phyloP scores from a whole-genome alignment of 2,797 vertebrate genomes.

The Lithobates pipiens region DNA sequence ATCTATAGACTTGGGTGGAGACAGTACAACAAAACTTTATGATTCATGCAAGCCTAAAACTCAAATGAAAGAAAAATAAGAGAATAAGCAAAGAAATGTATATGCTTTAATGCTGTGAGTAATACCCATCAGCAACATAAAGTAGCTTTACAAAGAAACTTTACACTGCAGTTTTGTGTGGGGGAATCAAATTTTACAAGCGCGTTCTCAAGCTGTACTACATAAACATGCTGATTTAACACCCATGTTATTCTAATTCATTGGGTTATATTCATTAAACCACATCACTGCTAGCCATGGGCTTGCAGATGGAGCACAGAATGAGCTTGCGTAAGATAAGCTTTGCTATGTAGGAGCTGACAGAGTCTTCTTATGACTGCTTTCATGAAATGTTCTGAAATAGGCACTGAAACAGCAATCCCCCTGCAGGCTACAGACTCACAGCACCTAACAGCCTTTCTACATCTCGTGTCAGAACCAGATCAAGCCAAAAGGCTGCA shows the following conservation, averaged over 20 bases:
- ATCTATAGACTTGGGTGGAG: too few relatives aligned
- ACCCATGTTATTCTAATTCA: background rate
- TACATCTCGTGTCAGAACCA: conserved; percentile 39
- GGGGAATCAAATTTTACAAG: background rate
- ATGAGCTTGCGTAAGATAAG: conserved; percentile 22
- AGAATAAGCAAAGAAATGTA: too few relatives aligned
- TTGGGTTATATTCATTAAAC: conserved; percentile 15
- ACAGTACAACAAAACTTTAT: too few relatives aligned
- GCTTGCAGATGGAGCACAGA: background rate
- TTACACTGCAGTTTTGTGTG: background rate
- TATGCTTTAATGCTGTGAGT: too few relatives aligned
- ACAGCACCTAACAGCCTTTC: conserved; percentile 26
- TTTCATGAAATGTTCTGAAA: conserved; percentile 30
- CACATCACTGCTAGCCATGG: background rate
- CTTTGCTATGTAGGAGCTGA: conserved; percentile 7
- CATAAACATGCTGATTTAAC: conserved; percentile 4
- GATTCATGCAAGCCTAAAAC: too few relatives aligned
- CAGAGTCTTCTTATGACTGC: conserved; percentile 30
- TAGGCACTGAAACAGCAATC: conserved; percentile 35
- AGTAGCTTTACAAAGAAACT: background rate
- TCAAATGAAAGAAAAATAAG: too few relatives aligned
- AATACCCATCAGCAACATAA: too few relatives aligned
- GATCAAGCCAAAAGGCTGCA: conserved; percentile 46
- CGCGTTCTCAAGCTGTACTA: background rate
- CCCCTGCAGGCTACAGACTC: conserved; percentile 37